Base-by-base conservation (phyloP, 2,888 invertebrate genomes). In the Megastigmus dorsalis region DNA sequence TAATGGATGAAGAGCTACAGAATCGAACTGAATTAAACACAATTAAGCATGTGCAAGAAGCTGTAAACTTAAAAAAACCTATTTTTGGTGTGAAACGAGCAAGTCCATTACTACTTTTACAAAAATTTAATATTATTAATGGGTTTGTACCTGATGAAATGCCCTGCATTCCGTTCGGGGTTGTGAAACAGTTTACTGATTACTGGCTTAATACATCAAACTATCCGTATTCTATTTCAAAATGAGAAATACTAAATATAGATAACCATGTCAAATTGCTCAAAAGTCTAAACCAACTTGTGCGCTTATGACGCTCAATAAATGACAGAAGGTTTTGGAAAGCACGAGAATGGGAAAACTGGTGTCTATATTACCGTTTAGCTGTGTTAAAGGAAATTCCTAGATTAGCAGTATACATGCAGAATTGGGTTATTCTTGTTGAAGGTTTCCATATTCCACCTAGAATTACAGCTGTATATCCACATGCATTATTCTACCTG, bases 91-190 rank as follows among this genome's bases (percentile, higher is more conserved):
- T 78, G 1, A 52, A 74, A 41, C 18, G 26, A 23, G 62, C 71
- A 1, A 45, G 74, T 23, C 30, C 45, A 10, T 20, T 78, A 3
- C 23, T 66, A n/a, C 62, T 69, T 43, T 59, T 77, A 36, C 10
- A 38, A 10, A 7, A 57, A 7, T 77, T 74, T 52, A 59, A 75
- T 10, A 72, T 77, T 0, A 67, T 78, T 13, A 5, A 18, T 7
- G 70, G 73, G 9, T 76, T 63, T 50, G 70, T 74, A 0, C 72
- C 72, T 0, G 75, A 78, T 48, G 52, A 50, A n/a, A 62, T 77
- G 60, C 74, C 72, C 18, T 55, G 45, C 15, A 4, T 57, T 2
- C 6, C 15, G 5, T 20, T 72, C n/a, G 74, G 71, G 0, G 68
- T 69, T 48, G 59, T 41, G 5, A 33, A 23, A 66, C 59, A 74